Base-by-base conservation (phyloP, 2,888 invertebrate genomes). In the Cabera pusaria region DNA sequence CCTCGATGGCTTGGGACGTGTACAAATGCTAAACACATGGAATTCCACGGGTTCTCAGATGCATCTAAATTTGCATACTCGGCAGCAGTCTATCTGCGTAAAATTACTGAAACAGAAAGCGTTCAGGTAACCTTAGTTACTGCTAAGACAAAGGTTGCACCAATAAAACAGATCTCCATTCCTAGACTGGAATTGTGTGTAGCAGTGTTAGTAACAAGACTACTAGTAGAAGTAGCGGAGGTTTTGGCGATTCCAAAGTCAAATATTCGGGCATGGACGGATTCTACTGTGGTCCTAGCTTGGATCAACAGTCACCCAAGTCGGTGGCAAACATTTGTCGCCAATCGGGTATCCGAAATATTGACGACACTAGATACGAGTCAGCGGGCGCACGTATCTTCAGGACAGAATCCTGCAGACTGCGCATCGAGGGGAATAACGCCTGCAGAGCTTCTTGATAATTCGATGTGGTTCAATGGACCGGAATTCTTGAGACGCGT, bases 31-130 rank as follows among this genome's bases (percentile, higher is more conserved):
- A 7, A 8, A 3, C 16, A 38, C 0, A 28, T 47, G 4, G 31
- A 49, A 5, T 6, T 57, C 3, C 56, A 58, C 12, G 56, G 52
- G 1, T 58, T 55, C 32, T 21, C 28, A 1, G 57, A 56, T 31
- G 53, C 58, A 3, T 56, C 52, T 0, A 33, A 21, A 1, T 3
- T 8, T 0, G 49, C 56, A 4, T 47, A 45, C 24, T 48, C 47
- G 3, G 51, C 49, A 3, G 47, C 37, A 5, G 43, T 44, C 2
- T 56, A 56, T 28, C 3, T 47, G 3, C 31, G 47, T 9, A 36
- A 40, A 2, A 20, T 43, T 1, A 52, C 6, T 23, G 10, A 6
- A 9, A 39, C 5, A 38, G 26, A n/a, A 6, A 7, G n/a, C 0
- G 26, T 48, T 5, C 48, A 9, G 5, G 8, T 11, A n/a, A 6